These are phyloP conservation scores for Pardalotus punctatus DNA, from an alignment of 2,113 vertebrate genomes.

Conservation along the genomic window DNA sequence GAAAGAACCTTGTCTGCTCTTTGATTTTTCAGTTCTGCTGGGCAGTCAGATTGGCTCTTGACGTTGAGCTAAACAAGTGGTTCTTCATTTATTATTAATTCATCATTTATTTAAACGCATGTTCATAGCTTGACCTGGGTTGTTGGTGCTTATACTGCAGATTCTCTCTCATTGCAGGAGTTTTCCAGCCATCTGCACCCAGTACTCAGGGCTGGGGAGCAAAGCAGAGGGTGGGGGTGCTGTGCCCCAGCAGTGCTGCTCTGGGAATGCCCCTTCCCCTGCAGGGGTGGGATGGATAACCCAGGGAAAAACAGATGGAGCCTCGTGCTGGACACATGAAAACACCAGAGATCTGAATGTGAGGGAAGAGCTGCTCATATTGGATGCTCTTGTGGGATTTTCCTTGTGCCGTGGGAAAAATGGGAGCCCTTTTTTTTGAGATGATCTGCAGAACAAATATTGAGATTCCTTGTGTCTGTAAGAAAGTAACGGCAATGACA, in stretches of 20 bases:
- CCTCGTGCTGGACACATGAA: neutral
- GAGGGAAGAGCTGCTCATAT: neutral
- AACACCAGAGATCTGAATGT: neutral
- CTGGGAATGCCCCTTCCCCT: no score
- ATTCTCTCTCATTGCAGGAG: neutral
- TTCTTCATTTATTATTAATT: neutral
- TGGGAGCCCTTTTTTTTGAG: rapidly evolving
- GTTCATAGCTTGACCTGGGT: neutral
- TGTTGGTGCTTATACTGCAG: neutral
- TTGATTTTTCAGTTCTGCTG: neutral
- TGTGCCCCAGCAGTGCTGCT: neutral
- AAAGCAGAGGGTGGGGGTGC: neutral
- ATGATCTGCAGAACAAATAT: neutral
- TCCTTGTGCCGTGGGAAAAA: neutral
- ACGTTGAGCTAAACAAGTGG: neutral
- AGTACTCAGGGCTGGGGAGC: neutral
- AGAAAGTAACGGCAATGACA: neutral
- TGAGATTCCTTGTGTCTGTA: neutral
- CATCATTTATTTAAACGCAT: neutral
- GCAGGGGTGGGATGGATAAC: neutral
- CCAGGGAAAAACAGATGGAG: neutral
- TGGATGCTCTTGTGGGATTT: neutral
- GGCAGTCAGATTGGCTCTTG: neutral
- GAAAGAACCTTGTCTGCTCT: neutral
- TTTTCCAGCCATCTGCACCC: neutral